phyloP scores from a whole-genome alignment of 2,113 vertebrate species.

The Melanostigma gelatinosum region DNA sequence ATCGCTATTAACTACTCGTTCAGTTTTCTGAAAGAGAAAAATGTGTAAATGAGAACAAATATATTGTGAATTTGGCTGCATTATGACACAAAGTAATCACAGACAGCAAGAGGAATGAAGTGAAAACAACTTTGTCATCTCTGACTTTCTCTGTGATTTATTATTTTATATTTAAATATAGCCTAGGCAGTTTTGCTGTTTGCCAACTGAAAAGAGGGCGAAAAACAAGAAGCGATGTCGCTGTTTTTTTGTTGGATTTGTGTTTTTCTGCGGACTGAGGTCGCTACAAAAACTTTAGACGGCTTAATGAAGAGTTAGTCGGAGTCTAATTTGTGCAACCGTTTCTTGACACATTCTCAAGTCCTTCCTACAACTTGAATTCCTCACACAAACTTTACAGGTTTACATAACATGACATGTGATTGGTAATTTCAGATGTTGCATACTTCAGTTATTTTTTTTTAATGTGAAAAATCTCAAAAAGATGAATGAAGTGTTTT shows the following conservation, averaged over 20 bases:
- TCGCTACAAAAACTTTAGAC: background rate
- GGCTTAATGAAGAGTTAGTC: background rate
- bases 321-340: background rate
- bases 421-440: background rate
- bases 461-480: background rate
- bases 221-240: background rate
- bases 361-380: background rate
- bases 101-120: background rate
- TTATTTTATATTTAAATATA: background rate
- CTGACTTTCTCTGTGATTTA: background rate
- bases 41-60: no score
- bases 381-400: background rate
- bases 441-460: no score
- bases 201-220: background rate
- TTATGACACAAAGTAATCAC: background rate
- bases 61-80: background rate
- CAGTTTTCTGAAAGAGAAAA: no score
- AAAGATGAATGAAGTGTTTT: conserved; percentile 6
- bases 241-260: background rate
- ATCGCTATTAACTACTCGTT: no score
- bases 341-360: background rate
- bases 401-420: background rate
- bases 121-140: background rate
- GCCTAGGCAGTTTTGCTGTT: background rate
- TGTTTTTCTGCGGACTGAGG: background rate